Evolutionary conservation across 2,888 invertebrate genomes (phyloP).

Genomic region (Tetropium fuscum): DNA sequence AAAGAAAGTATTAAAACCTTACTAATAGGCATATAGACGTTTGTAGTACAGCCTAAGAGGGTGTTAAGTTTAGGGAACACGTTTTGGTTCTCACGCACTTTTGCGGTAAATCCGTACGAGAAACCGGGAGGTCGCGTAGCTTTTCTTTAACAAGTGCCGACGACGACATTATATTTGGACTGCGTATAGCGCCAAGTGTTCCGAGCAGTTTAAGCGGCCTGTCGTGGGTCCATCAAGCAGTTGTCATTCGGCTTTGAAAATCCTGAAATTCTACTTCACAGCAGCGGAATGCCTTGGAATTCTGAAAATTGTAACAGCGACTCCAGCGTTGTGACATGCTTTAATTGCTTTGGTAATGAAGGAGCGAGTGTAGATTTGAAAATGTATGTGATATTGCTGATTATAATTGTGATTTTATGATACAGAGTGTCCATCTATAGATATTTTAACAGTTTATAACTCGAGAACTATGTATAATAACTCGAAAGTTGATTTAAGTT

Average conservation of each 20-base stretch:
- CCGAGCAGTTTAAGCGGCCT: slow-evolving; percentile 12
- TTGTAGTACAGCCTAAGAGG: slow-evolving; percentile 17
- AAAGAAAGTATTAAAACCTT: slow-evolving; percentile 7
- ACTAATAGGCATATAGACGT: slow-evolving; percentile 7
- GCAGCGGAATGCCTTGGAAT: slow-evolving; percentile 42
- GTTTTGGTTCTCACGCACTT: slow-evolving; percentile 49
- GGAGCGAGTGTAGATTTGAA: too few relatives aligned
- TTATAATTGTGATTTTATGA: too few relatives aligned
- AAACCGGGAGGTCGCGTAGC: slow-evolving; percentile 43
- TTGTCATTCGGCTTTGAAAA: slow-evolving; percentile 33
- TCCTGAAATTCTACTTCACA: slow-evolving; percentile 44
- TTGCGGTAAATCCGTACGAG: slow-evolving; percentile 42
- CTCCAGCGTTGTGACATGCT: slow-evolving; percentile 34
- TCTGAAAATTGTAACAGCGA: slow-evolving; percentile 35
- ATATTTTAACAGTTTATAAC: too few relatives aligned
- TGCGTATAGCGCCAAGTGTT: slow-evolving; percentile 24
- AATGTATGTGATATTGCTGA: too few relatives aligned
- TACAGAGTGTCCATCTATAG: too few relatives aligned
- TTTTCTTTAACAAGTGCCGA: slow-evolving; percentile 29
- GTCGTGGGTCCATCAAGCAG: slow-evolving; percentile 34
- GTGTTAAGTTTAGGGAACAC: slow-evolving; percentile 41
- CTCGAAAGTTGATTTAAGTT: too few relatives aligned
- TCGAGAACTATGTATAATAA: too few relatives aligned
- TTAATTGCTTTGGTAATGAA: too few relatives aligned
- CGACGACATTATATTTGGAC: slow-evolving; percentile 35